Percentiles rank a stretch among this genome's conserved stretches.
These are phyloP conservation scores for Dromaius novaehollandiae DNA, from an alignment of 2,113 vertebrate genomes.

Conservation along the genomic window DNA sequence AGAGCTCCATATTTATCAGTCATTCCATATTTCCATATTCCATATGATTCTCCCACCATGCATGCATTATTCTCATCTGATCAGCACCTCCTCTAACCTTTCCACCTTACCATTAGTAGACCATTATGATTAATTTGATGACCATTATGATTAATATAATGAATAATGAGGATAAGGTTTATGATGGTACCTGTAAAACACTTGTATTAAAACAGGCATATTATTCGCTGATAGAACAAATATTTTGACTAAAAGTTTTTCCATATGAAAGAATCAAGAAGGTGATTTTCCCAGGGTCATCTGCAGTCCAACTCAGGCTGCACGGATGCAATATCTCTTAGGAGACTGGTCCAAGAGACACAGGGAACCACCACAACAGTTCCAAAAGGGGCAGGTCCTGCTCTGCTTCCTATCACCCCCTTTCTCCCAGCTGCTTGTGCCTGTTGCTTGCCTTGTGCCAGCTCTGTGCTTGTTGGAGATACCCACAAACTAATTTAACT, in stretches of 20 bases:
- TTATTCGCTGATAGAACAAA: neutral
- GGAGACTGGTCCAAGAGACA: neutral
- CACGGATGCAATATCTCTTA: neutral
- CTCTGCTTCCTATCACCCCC: neutral
- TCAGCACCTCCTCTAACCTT: neutral
- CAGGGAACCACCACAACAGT: neutral
- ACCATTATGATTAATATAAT: too few relatives aligned
- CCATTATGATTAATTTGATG: neutral
- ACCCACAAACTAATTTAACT: neutral
- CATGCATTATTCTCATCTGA: neutral
- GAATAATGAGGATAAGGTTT: neutral
- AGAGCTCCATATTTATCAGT: neutral
- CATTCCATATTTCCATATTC: neutral
- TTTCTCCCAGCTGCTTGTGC: neutral
- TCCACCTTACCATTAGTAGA: neutral
- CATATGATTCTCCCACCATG: too few relatives aligned
- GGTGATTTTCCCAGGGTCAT: neutral
- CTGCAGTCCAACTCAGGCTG: accelerated
- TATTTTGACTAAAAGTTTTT: neutral
- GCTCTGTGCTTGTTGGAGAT: neutral
- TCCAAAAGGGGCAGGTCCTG: neutral
- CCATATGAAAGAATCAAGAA: neutral
- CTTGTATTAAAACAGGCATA: neutral
- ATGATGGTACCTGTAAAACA: neutral
- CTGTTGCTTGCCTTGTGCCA: neutral